Conservation (phyloP, 2,113 vertebrate genomes). For the Steatornis caripensis region DNA sequence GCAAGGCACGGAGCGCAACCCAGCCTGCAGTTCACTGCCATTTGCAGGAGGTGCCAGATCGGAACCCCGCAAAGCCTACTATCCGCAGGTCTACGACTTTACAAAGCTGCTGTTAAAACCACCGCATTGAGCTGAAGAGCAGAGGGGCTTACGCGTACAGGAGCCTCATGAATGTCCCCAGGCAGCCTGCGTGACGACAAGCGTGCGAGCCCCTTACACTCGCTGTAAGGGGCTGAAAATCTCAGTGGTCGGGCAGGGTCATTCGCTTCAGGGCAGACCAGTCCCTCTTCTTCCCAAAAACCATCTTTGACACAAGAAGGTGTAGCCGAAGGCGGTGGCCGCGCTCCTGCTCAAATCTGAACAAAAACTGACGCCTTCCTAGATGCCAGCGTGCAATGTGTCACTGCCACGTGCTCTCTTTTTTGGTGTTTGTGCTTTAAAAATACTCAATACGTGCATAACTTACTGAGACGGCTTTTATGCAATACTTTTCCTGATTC, state of each 20-base stretch:
- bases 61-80: not conserved
- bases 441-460: not conserved
- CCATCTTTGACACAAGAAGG: rapidly evolving
- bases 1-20: not conserved
- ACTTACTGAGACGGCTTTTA: not conserved
- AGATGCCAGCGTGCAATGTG: rapidly evolving
- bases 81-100: not conserved
- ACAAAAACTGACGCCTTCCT: not conserved
- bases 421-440: not conserved
- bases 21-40: not conserved
- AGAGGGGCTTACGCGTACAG: rapidly evolving
- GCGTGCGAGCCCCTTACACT: not conserved
- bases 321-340: not conserved
- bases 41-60: not conserved
- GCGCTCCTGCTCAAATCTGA: not conserved
- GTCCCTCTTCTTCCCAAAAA: not conserved
- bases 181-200: not conserved
- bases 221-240: not conserved
- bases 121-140: not conserved
- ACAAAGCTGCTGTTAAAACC: not conserved
- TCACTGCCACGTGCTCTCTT: not conserved
- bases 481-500: not conserved
- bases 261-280: not conserved
- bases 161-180: not conserved
- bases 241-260: not conserved